These are phyloP conservation scores for Drosophila crucigera DNA, from an alignment of 2,888 invertebrate genomes.

Conservation along the genomic window DNA sequence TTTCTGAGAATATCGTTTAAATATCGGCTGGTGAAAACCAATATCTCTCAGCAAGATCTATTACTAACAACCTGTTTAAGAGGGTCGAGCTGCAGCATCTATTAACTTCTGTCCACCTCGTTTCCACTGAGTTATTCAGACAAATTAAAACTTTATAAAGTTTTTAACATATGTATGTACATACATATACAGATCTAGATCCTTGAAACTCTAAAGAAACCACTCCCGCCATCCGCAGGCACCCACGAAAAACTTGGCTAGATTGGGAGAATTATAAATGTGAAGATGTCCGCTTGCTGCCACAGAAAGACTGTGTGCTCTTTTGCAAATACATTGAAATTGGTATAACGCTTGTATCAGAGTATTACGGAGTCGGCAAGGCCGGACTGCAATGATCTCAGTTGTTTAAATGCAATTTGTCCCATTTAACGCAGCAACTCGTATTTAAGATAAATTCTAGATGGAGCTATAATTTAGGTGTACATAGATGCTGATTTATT, in stretches of 20 bases:
- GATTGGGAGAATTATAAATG: not conserved
- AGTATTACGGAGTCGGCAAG: not conserved
- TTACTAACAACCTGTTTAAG: not conserved
- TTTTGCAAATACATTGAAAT: not conserved
- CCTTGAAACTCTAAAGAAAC: not conserved
- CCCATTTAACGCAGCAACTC: not conserved
- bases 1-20: not conserved
- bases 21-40: not conserved
- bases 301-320: not conserved
- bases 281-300: not conserved
- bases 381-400: not conserved
- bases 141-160: no score
- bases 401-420: not conserved
- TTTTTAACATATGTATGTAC: no score
- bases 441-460: not conserved
- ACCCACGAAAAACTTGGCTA: not conserved
- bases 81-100: not conserved
- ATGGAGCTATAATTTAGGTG: slow-evolving; percentile 33
- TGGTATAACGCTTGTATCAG: not conserved
- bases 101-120: not conserved
- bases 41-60: not conserved
- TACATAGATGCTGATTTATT: slow-evolving; percentile 52
- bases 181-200: no score
- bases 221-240: not conserved
- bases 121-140: not conserved